A percentile compares a stretch with the other conserved stretches of the same genome.
phyloP scores from a whole-genome alignment of 1,140 invertebrate species.

The Hormaphis cornu region DNA sequence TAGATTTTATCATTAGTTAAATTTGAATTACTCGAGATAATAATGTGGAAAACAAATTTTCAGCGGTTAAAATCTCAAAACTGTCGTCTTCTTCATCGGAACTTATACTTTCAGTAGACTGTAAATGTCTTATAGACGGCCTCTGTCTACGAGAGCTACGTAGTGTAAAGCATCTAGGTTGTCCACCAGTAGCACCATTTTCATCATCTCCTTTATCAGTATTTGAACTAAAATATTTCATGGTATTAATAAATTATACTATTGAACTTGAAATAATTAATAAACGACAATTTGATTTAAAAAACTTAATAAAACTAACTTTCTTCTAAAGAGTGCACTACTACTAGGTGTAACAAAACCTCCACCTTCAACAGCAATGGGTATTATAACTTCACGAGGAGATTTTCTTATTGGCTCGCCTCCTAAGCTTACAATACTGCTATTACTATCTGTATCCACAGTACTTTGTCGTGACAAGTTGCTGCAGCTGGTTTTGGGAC shows the following conservation, averaged over 20 bases:
- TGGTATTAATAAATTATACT: too few species aligned
- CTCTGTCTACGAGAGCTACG: slow-evolving; percentile 41
- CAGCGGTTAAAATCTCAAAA: slow-evolving; percentile 79
- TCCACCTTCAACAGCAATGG: slow-evolving; percentile 78
- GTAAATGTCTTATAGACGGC: slow-evolving; percentile 55
- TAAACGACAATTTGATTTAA: background rate
- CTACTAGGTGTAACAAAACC: slow-evolving; percentile 71
- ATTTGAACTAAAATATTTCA: slow-evolving; percentile 6
- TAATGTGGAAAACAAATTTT: slow-evolving; percentile 79
- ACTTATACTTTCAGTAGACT: slow-evolving; percentile 69
- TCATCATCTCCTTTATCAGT: slow-evolving; percentile 35
- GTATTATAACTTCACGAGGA: slow-evolving; percentile 81
- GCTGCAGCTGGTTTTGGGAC: slow-evolving; percentile 33
- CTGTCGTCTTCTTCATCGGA: slow-evolving; percentile 82
- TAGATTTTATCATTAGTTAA: too few species aligned
- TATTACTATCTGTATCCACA: slow-evolving; percentile 57
- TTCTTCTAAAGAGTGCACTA: slow-evolving; percentile 46
- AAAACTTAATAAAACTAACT: slow-evolving; percentile 42
- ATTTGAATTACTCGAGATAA: slow-evolving; percentile 68
- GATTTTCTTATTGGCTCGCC: slow-evolving; percentile 72
- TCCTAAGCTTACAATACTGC: slow-evolving; percentile 41
- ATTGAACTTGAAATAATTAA: background rate
- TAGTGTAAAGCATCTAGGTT: slow-evolving; percentile 37
- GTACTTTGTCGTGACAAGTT: slow-evolving; percentile 57
- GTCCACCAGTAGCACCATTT: slow-evolving; percentile 1